Percentiles rank a stretch among this genome's conserved stretches.
Conservation (phyloP, 1,140 invertebrate species). For the Nixonia krombeini region DNA sequence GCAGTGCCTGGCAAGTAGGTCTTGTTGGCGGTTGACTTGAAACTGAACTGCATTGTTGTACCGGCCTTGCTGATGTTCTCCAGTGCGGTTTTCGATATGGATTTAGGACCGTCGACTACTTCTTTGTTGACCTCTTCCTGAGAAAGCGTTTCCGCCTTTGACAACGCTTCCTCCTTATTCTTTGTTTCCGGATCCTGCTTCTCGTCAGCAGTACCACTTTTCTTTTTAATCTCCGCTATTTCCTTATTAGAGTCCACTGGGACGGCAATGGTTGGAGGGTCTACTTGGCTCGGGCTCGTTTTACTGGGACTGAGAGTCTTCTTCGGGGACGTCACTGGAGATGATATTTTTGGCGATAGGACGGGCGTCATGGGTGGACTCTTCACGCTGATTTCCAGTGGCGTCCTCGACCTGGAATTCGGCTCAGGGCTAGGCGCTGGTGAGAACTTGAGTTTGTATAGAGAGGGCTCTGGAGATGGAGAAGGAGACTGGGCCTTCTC, state of each 20-base stretch:
- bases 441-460: conserved; percentile 60
- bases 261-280: background rate
- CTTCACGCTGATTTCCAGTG: conserved; percentile 55
- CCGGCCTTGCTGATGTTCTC: conserved; percentile 80
- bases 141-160: conserved; percentile 12
- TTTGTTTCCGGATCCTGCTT: background rate
- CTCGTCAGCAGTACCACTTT: too few relatives aligned
- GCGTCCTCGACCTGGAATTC: conserved; percentile 30
- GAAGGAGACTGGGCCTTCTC: conserved; percentile 59
- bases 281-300: background rate
- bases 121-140: conserved; percentile 33
- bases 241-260: conserved; percentile 13
- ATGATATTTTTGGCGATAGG: conserved; percentile 47
- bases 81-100: conserved; percentile 74
- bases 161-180: background rate
- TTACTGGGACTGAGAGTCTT: conserved; percentile 27
- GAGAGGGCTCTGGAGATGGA: conserved; percentile 56
- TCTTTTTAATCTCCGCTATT: too few relatives aligned
- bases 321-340: conserved; percentile 56
- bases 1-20: conserved; percentile 71
- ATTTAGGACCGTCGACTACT: conserved; percentile 61
- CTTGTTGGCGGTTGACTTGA: conserved; percentile 48
- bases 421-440: conserved; percentile 63
- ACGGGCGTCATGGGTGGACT: conserved; percentile 56
- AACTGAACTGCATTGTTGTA: conserved; percentile 74